These are phyloP conservation scores for human (Homo sapiens) DNA, from an alignment of 2,113 vertebrate species.

Conservation along the genomic window GRCh38 chr7:70530501-70531000, in stretches of 20 bases:
- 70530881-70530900: background rate
- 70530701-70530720: background rate
- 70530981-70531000: background rate
- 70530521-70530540: constrained; percentile 77
- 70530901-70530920: background rate
- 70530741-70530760: background rate
- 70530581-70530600: background rate
- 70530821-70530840: rapidly evolving
- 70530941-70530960: background rate
- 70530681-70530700: background rate
- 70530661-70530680: background rate
- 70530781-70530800: background rate
- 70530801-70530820: background rate
- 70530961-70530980: background rate
- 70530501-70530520: constrained; percentile 87
- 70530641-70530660: constrained; percentile 1
- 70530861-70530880: background rate
- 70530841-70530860: too few species aligned
- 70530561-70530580: background rate
- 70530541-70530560: constrained; percentile 61
- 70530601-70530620: background rate
- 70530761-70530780: background rate
- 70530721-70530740: background rate
- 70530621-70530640: background rate
- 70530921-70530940: background rate